phyloP scores from a whole-genome alignment of 2,113 vertebrate genomes.

The Lycocorax pyrrhopterus region DNA sequence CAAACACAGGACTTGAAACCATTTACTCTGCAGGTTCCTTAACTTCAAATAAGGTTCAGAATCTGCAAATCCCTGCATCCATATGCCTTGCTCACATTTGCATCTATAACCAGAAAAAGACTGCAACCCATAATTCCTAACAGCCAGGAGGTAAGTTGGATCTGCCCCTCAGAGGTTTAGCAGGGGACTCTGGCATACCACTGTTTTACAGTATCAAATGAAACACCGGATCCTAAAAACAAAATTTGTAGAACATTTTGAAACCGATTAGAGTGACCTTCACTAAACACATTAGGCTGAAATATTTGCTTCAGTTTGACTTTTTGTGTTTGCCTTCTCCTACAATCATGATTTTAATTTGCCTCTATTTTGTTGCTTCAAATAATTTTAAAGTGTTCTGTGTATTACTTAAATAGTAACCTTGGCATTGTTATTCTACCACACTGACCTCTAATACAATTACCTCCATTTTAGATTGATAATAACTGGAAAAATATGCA shows the following conservation, averaged over 20 bases:
- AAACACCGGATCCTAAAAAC: neutral
- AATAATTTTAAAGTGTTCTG: neutral
- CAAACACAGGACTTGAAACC: neutral
- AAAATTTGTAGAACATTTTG: neutral
- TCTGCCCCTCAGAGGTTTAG: neutral
- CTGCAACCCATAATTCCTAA: neutral
- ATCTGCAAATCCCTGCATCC: neutral
- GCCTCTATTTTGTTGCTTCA: neutral
- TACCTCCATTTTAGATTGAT: neutral
- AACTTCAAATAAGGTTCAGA: neutral
- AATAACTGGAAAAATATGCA: constrained; percentile 30
- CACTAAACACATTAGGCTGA: neutral
- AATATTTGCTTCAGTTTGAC: neutral
- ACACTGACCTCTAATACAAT: neutral
- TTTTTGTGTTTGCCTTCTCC: neutral
- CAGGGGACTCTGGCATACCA: neutral
- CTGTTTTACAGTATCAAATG: neutral
- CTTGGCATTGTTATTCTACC: constrained; percentile 18
- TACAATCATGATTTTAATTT: constrained; percentile 30
- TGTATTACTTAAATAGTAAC: neutral
- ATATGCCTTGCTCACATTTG: neutral
- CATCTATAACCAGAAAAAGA: neutral
- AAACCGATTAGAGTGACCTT: constrained; percentile 21
- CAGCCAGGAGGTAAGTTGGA: neutral
- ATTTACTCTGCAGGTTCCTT: neutral